These are phyloP conservation scores for Phymatocera aterrima DNA, from an alignment of 2,888 invertebrate species.

Conservation along the genomic window DNA sequence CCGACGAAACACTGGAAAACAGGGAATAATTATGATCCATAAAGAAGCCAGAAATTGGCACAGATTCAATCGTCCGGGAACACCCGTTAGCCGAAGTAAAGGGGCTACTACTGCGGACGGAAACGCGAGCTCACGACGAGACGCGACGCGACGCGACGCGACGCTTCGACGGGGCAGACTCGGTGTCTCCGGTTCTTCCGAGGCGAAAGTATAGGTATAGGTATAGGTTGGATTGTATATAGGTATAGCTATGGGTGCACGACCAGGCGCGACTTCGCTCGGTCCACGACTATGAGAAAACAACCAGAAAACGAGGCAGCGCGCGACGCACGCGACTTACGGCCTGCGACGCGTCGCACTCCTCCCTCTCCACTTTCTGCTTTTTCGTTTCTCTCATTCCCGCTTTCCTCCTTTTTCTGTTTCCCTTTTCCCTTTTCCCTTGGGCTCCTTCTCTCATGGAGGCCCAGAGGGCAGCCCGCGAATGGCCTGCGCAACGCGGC, in stretches of 20 bases:
- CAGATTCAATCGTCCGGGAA: not conserved
- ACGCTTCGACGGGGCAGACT: conserved; percentile 37
- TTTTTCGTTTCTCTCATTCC: not conserved
- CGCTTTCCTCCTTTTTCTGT: not conserved
- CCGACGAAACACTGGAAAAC: too few species aligned
- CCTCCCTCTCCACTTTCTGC: not conserved
- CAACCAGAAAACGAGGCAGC: conserved; percentile 31
- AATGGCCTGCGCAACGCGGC: not conserved
- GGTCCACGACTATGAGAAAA: conserved; percentile 23
- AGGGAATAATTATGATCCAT: not conserved
- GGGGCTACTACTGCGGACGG: not conserved
- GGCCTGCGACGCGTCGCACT: conserved; percentile 19
- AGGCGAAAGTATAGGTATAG: not conserved
- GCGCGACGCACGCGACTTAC: conserved; percentile 41
- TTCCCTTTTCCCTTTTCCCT: not conserved
- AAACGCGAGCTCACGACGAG: conserved; percentile 31
- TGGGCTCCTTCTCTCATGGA: not conserved
- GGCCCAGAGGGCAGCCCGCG: not conserved
- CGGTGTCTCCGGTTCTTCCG: conserved; percentile 30
- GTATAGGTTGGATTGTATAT: too few species aligned
- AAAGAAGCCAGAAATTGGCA: not conserved
- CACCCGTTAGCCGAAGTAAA: conserved; percentile 7
- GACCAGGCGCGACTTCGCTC: not conserved
- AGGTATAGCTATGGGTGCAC: too few species aligned
- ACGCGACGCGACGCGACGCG: too few species aligned